phyloP scores from a whole-genome alignment of 2,113 vertebrate species.

The Ifrita kowaldi region DNA sequence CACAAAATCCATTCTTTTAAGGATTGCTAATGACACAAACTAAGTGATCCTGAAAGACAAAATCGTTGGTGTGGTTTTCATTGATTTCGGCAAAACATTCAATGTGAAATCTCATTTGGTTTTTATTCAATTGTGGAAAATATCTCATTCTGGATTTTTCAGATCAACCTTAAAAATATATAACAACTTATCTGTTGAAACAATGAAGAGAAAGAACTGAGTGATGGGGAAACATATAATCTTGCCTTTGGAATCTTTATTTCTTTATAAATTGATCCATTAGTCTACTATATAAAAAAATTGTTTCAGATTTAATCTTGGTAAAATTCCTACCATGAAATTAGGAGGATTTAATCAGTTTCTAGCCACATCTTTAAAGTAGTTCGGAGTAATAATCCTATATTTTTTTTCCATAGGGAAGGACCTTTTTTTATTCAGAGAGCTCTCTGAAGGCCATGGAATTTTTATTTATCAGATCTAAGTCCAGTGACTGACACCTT shows the following conservation, averaged over 20 bases:
- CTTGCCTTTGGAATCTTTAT: not conserved
- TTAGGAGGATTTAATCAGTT: not conserved
- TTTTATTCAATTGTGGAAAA: constrained; percentile 7
- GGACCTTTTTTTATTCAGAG: not conserved
- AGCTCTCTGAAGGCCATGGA: not conserved
- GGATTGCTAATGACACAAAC: constrained; percentile 10
- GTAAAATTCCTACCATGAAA: not conserved
- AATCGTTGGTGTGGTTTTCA: constrained; percentile 6
- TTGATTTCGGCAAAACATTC: not conserved
- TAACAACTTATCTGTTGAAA: not conserved
- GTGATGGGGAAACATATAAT: not conserved
- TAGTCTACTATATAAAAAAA: not conserved
- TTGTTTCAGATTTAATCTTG: not conserved
- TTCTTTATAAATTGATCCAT: not conserved
- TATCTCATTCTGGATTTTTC: not conserved
- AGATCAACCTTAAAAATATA: not conserved
- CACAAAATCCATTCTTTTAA: constrained; percentile 35
- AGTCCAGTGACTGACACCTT: not conserved
- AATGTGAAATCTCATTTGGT: not conserved
- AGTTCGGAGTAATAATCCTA: not conserved
- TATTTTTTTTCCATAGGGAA: not conserved
- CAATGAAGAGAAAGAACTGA: not conserved
- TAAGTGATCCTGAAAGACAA: constrained; percentile 16
- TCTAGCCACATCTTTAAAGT: not conserved
- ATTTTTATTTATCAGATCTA: not conserved